Evolutionary conservation across 1,140 invertebrate species (phyloP), one percentile per base, ranked within the genome.

Genomic region (Sarcophaga bullata): DNA sequence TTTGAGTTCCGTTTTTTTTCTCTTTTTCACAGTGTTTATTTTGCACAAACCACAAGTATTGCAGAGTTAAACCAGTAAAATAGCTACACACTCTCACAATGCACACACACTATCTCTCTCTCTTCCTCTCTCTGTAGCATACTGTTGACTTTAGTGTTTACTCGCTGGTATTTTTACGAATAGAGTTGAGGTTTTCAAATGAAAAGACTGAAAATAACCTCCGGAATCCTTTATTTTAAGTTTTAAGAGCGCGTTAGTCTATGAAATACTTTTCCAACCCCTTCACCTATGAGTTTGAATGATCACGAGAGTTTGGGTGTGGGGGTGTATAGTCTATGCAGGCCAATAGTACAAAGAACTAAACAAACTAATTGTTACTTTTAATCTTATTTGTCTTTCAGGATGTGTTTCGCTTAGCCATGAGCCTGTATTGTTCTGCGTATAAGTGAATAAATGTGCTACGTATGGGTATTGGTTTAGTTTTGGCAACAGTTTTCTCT

Each of bases 181-280:
- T 58, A 15, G 8, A 58, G 54, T 58, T 58, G 54, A 58, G 54
- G 54, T 0, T 37, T 37, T 37, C 25, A 37, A 37, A 15, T 11
- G 52, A 58, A 52, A 52, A 52, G n/a, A 58, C 4, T 9, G 8
- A n/a, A 13, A 58, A 58, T 1, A 58, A 58, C 7, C 15, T 7
- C 1, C 8, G 50, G 13, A 52, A 52, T 52, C 54, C 54, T 58
- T 58, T 58, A 58, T 58, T 58, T 4, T 58, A 3, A 58, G 13
- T 37, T 58, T 58, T n/a, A 58, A 58, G 54, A 58, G 54, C 54
- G 54, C 54, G 54, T 58, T 58, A 58, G 54, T 58, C 54, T 58
- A 58, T 58, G n/a, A 58, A 58, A 58, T 58, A n/a, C 54, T 58
- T 58, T n/a, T n/a, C 15, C 13, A 58, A 58, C 54, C n/a, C n/a